Base-by-base conservation (phyloP, 2,113 vertebrate genomes). In the Psammodynastes pulverulentus region DNA sequence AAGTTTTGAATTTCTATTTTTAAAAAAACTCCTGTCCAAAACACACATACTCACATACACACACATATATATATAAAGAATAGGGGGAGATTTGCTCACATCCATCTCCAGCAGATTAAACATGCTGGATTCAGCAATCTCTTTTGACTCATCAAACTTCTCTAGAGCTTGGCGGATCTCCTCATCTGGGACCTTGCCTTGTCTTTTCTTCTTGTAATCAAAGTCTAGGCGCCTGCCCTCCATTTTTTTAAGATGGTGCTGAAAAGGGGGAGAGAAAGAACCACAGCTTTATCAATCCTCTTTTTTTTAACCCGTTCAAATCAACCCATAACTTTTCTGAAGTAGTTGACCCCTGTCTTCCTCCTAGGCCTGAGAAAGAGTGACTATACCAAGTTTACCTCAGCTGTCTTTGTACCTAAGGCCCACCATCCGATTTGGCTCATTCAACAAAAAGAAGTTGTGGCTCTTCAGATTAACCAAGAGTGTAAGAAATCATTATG, bases 151-250 rank as follows among this genome's bases (percentile, higher is more conserved):
- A 46, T 99, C 99, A 34, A 99, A 99, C 90, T 99, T 99, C 96
- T 99, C 99, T 86, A 99, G 97, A 5, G 99, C 99, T 87, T 99
- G 98, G 91, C 99, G 99, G 94, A 99, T 97, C 94, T 99, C 99
- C 0, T 99, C 99, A 2, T 99, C 99, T 3, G 98, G 98, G 92
- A 99, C 97, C 94, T 99, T 99, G 95, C 98, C 98, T 96, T 99
- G 99, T 58, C 99, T 98, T 96, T 99, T 99, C 98, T 99, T 99
- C 97, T 99, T 99, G 95, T 99, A 99, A 97, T 99, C 99, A 91
- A 99, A 99, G 97, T 99, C 99, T 95, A 99, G 96, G 89, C 99
- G 98, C 10, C 99, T 98, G 24, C 99, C 99, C 92, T 99, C 98
- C 97, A 99, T 93, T 95, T 99, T 99, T 97, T 99, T 99, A 93